phyloP scores from a whole-genome alignment of 2,888 invertebrate species.

The Galerucella nymphaeae region DNA sequence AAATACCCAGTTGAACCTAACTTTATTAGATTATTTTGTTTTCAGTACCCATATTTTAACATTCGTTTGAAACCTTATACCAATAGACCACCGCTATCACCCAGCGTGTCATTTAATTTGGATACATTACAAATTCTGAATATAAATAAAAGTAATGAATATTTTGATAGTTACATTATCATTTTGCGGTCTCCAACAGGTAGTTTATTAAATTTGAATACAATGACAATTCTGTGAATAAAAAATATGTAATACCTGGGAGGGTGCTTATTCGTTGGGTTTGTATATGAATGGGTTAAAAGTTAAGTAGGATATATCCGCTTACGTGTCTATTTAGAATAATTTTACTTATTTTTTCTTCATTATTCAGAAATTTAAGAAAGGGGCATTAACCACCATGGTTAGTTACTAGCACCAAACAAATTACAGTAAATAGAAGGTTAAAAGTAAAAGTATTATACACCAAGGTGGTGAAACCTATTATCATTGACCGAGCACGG shows the following conservation, averaged over 20 bases:
- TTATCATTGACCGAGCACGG: no score
- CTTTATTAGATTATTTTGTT: not conserved
- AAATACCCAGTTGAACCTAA: no score
- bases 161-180: slow-evolving; percentile 33
- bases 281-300: slow-evolving; percentile 3
- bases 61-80: not conserved
- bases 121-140: slow-evolving; percentile 34
- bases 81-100: slow-evolving; percentile 13
- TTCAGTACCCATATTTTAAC: not conserved
- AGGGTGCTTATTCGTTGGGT: slow-evolving; percentile 28
- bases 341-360: no score
- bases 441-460: no score
- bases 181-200: slow-evolving; percentile 31
- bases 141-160: slow-evolving; percentile 39
- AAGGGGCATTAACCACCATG: no score
- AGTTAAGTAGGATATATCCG: slow-evolving; percentile 7
- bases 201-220: slow-evolving; percentile 39
- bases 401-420: no score
- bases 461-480: no score
- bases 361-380: no score
- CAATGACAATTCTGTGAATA: slow-evolving; percentile 27
- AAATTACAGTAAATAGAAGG: no score
- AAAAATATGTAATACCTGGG: slow-evolving; percentile 6
- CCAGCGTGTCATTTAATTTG: slow-evolving; percentile 33
- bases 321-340: no score